Percentiles rank a stretch among this genome's conserved stretches.
phyloP scores from a whole-genome alignment of 2,888 invertebrate species.

The Dyspetes luteomarginatus region DNA sequence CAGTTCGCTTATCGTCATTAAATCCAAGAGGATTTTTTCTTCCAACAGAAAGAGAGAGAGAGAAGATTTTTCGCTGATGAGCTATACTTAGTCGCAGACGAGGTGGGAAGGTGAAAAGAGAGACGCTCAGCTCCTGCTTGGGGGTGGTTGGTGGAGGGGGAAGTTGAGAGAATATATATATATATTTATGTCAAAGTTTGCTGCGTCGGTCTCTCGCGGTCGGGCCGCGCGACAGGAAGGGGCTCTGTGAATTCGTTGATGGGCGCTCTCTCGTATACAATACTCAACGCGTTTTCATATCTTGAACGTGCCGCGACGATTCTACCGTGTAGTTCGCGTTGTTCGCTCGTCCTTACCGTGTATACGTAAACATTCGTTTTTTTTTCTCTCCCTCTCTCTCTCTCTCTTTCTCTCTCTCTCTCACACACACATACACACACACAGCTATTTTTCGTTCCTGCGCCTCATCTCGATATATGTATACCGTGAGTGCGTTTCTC shows the following conservation, averaged over 20 bases:
- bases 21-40: too few relatives aligned
- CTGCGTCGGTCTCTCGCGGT: conserved; percentile 48
- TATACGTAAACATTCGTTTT: conserved; percentile 13
- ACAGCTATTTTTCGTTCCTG: not conserved
- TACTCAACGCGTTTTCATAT: conserved; percentile 19
- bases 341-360: conserved; percentile 59
- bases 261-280: not conserved
- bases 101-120: too few relatives aligned
- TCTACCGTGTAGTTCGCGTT: conserved; percentile 62
- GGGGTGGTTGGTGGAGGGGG: conserved; percentile 14
- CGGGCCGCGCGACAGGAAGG: conserved; percentile 27
- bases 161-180: conserved; percentile 15
- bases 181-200: conserved; percentile 7
- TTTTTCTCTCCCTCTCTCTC: conserved; percentile 68
- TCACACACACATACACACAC: not conserved
- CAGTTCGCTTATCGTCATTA: too few relatives aligned
- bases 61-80: too few relatives aligned
- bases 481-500: conserved; percentile 48
- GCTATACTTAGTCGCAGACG: too few relatives aligned
- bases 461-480: conserved; percentile 32
- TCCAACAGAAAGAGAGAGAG: not conserved
- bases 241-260: conserved; percentile 34
- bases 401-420: conserved; percentile 27
- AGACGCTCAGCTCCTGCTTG: conserved; percentile 51
- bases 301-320: conserved; percentile 26